These are phyloP conservation scores for Chromoteleia sp. DNA, from an alignment of 2,888 invertebrate genomes.

Conservation along the genomic window DNA sequence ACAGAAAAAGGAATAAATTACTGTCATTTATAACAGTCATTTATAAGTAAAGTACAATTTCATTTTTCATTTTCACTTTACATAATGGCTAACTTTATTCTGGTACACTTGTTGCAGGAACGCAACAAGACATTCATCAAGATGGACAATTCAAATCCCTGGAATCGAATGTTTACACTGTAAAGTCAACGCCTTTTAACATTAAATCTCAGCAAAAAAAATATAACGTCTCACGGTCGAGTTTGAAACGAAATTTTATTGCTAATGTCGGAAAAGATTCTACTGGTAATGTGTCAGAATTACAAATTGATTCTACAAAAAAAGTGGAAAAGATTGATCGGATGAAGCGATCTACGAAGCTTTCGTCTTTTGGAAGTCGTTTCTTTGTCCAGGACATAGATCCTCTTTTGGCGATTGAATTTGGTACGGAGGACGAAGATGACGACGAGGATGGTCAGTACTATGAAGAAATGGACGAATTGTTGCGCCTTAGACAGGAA, in stretches of 20 bases:
- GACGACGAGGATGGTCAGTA: constrained; percentile 71
- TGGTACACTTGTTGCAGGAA: constrained; percentile 50
- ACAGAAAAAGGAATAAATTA: neutral
- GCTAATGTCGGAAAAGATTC: neutral
- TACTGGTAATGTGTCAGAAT: constrained; percentile 75
- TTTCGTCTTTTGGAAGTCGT: constrained; percentile 41
- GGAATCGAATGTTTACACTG: constrained; percentile 24
- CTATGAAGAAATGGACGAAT: constrained; percentile 79
- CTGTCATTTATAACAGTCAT: constrained; percentile 7
- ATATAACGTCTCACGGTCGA: constrained; percentile 39
- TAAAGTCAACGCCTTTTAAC: constrained; percentile 67
- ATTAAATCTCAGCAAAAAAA: constrained; percentile 68
- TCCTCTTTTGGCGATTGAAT: constrained; percentile 49
- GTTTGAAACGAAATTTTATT: constrained; percentile 52
- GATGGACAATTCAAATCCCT: constrained; percentile 22
- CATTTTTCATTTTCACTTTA: neutral
- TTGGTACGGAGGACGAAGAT: constrained; percentile 71
- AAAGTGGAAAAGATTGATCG: constrained; percentile 71
- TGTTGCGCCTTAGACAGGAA: constrained; percentile 74
- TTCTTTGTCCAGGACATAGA: constrained; percentile 34
- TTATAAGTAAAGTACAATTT: constrained; percentile 8
- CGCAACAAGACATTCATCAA: constrained; percentile 34
- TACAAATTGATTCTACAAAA: constrained; percentile 80
- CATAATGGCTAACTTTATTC: constrained; percentile 7
- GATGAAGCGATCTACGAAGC: constrained; percentile 73